Evolutionary conservation across 2,797 vertebrate genomes (phyloP).

Genomic region (Argyrosomus regius): DNA sequence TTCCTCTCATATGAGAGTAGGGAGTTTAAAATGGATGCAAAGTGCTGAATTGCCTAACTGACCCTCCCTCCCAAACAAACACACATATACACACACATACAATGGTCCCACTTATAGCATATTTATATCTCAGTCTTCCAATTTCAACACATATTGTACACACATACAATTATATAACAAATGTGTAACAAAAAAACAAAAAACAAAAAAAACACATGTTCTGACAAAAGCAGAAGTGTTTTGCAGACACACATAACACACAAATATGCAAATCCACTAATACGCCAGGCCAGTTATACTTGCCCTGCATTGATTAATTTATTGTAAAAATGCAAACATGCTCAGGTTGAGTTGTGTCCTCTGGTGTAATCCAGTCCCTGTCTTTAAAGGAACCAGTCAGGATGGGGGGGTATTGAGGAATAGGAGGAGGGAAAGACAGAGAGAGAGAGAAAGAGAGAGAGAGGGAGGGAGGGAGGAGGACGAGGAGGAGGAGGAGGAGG

Average conservation of each 20-base stretch:
- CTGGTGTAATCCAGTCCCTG: conserved; percentile 80
- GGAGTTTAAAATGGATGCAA: conserved; percentile 33
- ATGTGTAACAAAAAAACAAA: not conserved
- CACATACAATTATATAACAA: conserved; percentile 1
- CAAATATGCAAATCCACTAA: conserved; percentile 54
- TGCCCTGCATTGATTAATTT: conserved; percentile 70
- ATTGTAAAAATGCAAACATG: conserved; percentile 58
- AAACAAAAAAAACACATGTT: conserved; percentile 14
- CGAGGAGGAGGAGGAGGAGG: conserved; percentile 59
- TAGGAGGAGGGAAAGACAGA: conserved; percentile 75
- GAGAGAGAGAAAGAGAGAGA: conserved; percentile 61
- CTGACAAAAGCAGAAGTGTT: conserved; percentile 30
- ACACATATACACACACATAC: not conserved
- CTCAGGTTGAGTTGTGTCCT: conserved; percentile 68
- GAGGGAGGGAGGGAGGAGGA: not conserved
- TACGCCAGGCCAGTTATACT: conserved; percentile 69
- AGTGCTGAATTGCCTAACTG: conserved; percentile 24
- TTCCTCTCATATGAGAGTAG: conserved; percentile 29
- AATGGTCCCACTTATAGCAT: not conserved
- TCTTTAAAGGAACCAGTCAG: conserved; percentile 79
- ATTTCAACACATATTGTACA: not conserved
- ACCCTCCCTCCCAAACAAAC: not conserved
- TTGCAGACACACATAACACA: conserved; percentile 30
- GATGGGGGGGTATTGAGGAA: conserved; percentile 69
- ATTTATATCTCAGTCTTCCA: conserved; percentile 15